These are phyloP conservation scores for Macrobrachium rosenbergii DNA, from an alignment of 1,140 invertebrate species.

Conservation along the genomic window DNA sequence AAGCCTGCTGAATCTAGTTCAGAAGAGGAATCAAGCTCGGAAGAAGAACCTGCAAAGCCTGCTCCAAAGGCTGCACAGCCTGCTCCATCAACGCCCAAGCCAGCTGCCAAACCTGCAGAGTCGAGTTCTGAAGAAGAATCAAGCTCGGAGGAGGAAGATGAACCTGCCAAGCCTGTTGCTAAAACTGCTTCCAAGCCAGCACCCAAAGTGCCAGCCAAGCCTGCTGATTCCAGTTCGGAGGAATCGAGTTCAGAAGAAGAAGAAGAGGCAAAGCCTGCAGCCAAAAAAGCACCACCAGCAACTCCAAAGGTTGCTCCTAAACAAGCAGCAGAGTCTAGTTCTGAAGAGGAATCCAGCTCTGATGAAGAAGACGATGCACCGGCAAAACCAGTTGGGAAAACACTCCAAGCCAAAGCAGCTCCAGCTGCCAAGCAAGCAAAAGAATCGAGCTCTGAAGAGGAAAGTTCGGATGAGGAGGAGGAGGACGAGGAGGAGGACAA, in stretches of 20 bases:
- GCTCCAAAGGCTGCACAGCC: slow-evolving; percentile 25
- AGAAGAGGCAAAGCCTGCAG: not conserved
- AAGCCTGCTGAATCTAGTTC: slow-evolving; percentile 58
- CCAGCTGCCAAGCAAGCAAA: slow-evolving; percentile 3
- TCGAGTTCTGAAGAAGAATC: slow-evolving; percentile 52
- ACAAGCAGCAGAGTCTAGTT: slow-evolving; percentile 44
- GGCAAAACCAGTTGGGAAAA: too few species aligned
- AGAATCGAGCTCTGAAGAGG: too few species aligned
- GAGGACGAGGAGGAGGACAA: not conserved
- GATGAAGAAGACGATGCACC: slow-evolving; percentile 31
- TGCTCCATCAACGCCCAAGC: not conserved
- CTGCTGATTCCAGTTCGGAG: slow-evolving; percentile 31
- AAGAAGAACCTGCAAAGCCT: slow-evolving; percentile 19
- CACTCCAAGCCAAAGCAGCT: not conserved
- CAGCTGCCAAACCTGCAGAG: not conserved
- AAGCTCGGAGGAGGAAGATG: slow-evolving; percentile 50
- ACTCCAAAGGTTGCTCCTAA: slow-evolving; percentile 9
- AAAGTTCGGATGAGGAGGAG: slow-evolving; percentile 5
- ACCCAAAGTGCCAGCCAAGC: slow-evolving; percentile 5
- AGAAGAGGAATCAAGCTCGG: slow-evolving; percentile 50
- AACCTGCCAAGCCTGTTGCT: slow-evolving; percentile 25
- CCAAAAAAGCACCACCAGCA: not conserved
- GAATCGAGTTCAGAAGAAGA: slow-evolving; percentile 42
- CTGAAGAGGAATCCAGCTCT: slow-evolving; percentile 53
- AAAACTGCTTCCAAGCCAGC: slow-evolving; percentile 21